phyloP scores from a whole-genome alignment of 1,140 invertebrate species.

The Ceratina japonica region DNA sequence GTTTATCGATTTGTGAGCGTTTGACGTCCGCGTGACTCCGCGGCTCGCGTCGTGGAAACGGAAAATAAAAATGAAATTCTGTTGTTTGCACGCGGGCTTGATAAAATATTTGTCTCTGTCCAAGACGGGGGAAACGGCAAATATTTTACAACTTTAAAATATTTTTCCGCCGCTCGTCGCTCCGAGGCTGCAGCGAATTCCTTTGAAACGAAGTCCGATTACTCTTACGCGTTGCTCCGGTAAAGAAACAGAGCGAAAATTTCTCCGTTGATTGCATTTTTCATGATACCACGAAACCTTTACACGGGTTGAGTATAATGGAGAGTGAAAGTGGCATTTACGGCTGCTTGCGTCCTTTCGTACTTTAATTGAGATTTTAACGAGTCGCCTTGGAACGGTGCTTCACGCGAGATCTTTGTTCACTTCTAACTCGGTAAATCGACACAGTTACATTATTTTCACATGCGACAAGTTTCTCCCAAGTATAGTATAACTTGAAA shows the following conservation, averaged over 20 bases:
- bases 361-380: not conserved
- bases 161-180: slow-evolving; percentile 24
- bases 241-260: not conserved
- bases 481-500: not conserved
- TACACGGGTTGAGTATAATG: not conserved
- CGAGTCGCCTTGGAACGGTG: not conserved
- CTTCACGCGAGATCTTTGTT: not conserved
- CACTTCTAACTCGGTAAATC: not conserved
- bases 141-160: slow-evolving; percentile 6
- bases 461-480: too few relatives aligned
- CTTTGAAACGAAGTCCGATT: not conserved
- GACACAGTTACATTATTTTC: not conserved
- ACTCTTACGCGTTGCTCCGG: too few relatives aligned
- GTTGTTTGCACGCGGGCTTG: slow-evolving; percentile 24
- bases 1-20: slow-evolving; percentile 36
- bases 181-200: not conserved
- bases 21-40: not conserved
- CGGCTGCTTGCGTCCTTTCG: not conserved
- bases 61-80: slow-evolving; percentile 23
- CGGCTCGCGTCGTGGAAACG: not conserved
- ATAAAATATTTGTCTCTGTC: slow-evolving; percentile 39
- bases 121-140: not conserved
- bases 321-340: not conserved
- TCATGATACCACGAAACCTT: not conserved
- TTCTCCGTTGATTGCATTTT: not conserved